phyloP scores from a whole-genome alignment of 1,140 invertebrate species.

The Matsumurasca onukii region DNA sequence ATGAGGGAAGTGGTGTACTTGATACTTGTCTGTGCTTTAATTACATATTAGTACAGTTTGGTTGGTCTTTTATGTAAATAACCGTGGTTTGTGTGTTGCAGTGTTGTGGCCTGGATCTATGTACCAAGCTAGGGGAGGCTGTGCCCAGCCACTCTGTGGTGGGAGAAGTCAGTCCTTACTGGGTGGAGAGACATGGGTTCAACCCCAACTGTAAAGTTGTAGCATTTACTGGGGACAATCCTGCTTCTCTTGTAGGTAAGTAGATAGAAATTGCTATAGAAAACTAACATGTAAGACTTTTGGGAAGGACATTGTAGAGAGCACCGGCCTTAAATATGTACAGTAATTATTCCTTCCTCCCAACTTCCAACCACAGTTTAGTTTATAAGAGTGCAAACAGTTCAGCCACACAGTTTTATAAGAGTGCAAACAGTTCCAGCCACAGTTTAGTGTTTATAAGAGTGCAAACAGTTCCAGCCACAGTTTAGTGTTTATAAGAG shows the following conservation, averaged over 20 bases:
- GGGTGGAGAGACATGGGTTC: conserved; percentile 37
- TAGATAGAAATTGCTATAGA: conserved; percentile 19
- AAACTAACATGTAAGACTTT: background rate
- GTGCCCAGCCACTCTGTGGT: conserved; percentile 68
- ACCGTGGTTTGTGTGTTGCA: conserved; percentile 33
- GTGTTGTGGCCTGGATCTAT: conserved; percentile 61
- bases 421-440: too few relatives aligned
- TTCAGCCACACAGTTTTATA: too few relatives aligned
- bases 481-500: too few relatives aligned
- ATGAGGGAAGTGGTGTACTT: too few relatives aligned
- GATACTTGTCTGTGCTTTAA: too few relatives aligned
- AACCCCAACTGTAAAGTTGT: conserved; percentile 58
- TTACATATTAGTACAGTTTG: too few relatives aligned
- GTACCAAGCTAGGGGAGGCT: conserved; percentile 66
- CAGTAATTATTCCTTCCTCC: conserved; percentile 22
- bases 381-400: too few relatives aligned
- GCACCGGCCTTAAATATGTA: too few relatives aligned
- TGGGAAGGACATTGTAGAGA: conserved; percentile 24
- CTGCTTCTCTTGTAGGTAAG: conserved; percentile 76
- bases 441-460: too few relatives aligned
- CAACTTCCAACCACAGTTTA: too few relatives aligned
- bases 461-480: too few relatives aligned
- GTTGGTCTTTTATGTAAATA: too few relatives aligned
- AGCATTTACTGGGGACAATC: conserved; percentile 95
- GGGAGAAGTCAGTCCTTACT: conserved; percentile 63